phyloP scores from a whole-genome alignment of 92 coral and sea anemone genomes.

The Bergia puertoricense region DNA sequence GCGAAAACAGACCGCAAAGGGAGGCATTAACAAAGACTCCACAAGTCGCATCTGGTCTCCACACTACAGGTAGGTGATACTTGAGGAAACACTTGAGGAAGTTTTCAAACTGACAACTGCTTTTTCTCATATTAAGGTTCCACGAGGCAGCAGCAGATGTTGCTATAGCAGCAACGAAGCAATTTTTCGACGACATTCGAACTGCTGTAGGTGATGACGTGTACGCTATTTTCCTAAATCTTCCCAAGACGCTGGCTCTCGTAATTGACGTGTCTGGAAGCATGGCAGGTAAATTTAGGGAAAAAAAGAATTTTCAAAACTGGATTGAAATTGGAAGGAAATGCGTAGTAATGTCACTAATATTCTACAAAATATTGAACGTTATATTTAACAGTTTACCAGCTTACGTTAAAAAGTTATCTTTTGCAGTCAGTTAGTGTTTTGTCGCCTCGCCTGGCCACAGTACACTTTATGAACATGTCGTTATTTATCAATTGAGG shows the following conservation, averaged over 20 bases:
- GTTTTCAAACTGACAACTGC: no score
- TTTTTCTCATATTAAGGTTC: conserved; percentile 30
- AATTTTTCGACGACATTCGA: conserved; percentile 17
- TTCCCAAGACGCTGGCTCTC: neutral
- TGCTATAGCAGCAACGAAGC: conserved; percentile 67
- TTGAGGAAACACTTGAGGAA: no score
- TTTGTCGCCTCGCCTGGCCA: no score
- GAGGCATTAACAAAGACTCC: conserved; percentile 72
- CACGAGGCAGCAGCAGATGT: conserved; percentile 61
- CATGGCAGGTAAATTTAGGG: neutral
- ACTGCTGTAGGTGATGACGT: neutral
- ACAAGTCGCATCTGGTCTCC: conserved; percentile 53
- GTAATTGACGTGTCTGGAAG: conserved; percentile 6
- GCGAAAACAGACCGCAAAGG: conserved; percentile 25
- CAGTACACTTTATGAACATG: no score
- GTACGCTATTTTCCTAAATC: conserved; percentile 1
- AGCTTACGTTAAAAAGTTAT: no score
- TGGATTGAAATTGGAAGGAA: neutral
- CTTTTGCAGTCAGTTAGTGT: no score
- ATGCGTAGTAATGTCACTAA: no score
- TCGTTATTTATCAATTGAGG: no score
- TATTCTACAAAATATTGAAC: no score
- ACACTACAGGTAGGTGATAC: conserved; percentile 46
- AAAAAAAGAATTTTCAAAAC: neutral
- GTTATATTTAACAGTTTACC: no score